Evolutionary conservation across 2,113 vertebrate species (phyloP).

Genomic region (Microtus pennsylvanicus): DNA sequence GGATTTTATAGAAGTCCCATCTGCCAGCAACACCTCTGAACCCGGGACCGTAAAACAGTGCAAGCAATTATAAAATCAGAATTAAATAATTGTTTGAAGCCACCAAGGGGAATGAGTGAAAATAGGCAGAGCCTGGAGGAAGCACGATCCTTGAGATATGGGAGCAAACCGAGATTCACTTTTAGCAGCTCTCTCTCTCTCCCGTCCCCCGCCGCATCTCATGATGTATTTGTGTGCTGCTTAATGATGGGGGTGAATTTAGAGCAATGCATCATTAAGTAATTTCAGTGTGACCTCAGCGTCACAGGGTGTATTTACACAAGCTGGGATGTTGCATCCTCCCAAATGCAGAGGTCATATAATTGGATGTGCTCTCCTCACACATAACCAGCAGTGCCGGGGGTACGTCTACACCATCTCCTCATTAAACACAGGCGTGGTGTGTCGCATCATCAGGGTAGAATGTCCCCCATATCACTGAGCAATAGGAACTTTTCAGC

Average conservation of each 20-base stretch:
- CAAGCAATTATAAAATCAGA: slow-evolving; percentile 35
- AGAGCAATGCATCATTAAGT: not conserved
- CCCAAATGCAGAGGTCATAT: no score
- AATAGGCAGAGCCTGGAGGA: not conserved
- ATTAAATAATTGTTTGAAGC: slow-evolving; percentile 29
- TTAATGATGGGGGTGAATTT: not conserved
- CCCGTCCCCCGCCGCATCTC: not conserved
- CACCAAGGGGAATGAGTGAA: not conserved
- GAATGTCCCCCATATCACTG: not conserved
- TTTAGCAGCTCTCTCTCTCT: not conserved
- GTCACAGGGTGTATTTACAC: not conserved
- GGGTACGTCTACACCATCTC: not conserved
- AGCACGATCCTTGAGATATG: not conserved
- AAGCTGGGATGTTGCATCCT: not conserved
- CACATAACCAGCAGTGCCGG: not conserved
- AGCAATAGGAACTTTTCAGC: no score
- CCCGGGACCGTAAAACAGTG: not conserved
- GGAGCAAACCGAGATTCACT: not conserved
- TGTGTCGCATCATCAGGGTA: no score
- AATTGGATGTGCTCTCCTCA: not conserved
- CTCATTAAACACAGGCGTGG: not conserved
- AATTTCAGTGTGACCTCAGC: not conserved
- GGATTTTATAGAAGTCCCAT: slow-evolving; percentile 50
- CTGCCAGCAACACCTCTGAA: slow-evolving; percentile 21
- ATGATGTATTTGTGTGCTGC: not conserved